Evolutionary conservation across 2,888 invertebrate genomes (phyloP).

Genomic region (Leucania comma): DNA sequence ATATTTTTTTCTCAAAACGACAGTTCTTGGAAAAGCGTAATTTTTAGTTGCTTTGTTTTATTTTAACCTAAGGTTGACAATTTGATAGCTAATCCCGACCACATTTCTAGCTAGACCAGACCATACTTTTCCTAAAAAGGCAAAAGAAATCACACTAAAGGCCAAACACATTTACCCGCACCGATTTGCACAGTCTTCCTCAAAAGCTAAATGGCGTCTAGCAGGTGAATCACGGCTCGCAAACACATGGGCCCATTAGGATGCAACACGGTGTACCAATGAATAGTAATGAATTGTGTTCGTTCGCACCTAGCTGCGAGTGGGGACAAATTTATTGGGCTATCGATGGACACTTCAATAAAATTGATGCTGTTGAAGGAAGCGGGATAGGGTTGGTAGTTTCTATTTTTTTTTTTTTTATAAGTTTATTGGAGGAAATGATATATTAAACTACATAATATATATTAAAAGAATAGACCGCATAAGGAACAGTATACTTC

Average conservation of each 20-base stretch:
- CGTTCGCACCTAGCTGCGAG: conserved; percentile 63
- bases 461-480: no score
- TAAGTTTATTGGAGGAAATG: background rate
- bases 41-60: background rate
- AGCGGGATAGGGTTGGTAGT: conserved; percentile 36
- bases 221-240: conserved; percentile 50
- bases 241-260: conserved; percentile 59
- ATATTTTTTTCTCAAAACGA: background rate
- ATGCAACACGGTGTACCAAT: conserved; percentile 66
- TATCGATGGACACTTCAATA: conserved; percentile 61
- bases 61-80: no score
- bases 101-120: background rate
- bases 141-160: conserved; percentile 24
- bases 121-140: conserved; percentile 21
- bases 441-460: no score
- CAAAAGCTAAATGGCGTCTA: conserved; percentile 41
- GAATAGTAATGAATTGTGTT: conserved; percentile 64
- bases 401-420: conserved; percentile 7
- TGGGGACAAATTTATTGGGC: conserved; percentile 62
- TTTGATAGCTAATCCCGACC: no score
- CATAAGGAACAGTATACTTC: no score
- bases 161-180: conserved; percentile 13
- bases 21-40: background rate
- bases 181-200: conserved; percentile 35
- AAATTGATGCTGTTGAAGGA: conserved; percentile 53